A percentile compares a stretch with the other conserved stretches of the same genome.
These are phyloP conservation scores for Diaperis boleti DNA, from an alignment of 2,888 invertebrate species.

Conservation along the genomic window DNA sequence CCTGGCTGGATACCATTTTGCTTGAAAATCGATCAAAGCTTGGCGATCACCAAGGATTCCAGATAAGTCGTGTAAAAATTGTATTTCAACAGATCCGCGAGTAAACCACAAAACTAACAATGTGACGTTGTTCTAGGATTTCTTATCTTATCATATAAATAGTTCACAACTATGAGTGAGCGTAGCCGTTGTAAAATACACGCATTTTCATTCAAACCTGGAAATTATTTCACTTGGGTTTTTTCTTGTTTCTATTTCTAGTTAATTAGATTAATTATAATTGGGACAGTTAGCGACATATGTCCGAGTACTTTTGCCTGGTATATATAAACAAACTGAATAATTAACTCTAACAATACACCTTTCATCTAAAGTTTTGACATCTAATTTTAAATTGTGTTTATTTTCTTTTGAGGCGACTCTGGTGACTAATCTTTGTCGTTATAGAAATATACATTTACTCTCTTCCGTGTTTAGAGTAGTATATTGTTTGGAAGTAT, in stretches of 20 bases:
- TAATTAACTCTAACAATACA: too few species aligned
- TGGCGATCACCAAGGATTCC: background rate
- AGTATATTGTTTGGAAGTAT: constrained; percentile 17
- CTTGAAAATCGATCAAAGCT: background rate
- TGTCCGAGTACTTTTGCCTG: too few species aligned
- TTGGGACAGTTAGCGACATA: too few species aligned
- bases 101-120: background rate
- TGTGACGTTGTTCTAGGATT: background rate
- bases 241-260: too few species aligned
- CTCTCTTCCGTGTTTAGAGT: background rate
- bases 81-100: background rate
- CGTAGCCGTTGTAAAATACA: background rate
- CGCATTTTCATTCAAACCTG: too few species aligned
- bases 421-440: background rate
- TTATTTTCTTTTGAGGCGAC: too few species aligned
- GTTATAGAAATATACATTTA: background rate
- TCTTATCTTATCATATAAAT: background rate
- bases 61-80: background rate
- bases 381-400: too few species aligned
- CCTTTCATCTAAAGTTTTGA: too few species aligned
- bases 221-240: too few species aligned
- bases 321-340: too few species aligned
- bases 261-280: too few species aligned
- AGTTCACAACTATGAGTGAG: background rate
- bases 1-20: background rate